Conservation (phyloP, 2,888 invertebrate species). For the Eupithecia centaureata region DNA sequence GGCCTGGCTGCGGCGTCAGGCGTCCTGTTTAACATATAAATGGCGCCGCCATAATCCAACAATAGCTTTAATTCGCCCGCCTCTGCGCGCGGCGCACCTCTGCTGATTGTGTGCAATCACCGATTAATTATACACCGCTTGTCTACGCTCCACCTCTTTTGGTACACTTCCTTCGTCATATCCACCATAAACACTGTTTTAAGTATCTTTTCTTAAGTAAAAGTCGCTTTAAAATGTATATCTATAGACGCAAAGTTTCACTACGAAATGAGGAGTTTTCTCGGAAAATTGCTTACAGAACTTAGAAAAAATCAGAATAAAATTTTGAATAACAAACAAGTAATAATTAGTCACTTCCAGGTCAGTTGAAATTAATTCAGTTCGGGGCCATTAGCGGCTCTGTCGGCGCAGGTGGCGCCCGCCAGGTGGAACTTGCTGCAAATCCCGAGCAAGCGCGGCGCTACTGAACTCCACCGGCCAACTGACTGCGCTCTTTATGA, state of each 20-base stretch:
- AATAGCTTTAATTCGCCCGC: constrained; percentile 78
- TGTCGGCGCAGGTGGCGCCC: constrained; percentile 79
- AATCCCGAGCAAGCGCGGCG: constrained; percentile 68
- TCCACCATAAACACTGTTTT: no score
- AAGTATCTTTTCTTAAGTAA: neutral
- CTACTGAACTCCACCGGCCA: constrained; percentile 29
- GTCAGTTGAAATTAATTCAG: constrained; percentile 80
- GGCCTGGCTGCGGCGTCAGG: constrained; percentile 69
- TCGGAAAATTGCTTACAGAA: neutral
- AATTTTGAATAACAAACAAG: constrained; percentile 6
- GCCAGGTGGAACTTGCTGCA: constrained; percentile 71
- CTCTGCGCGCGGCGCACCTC: constrained; percentile 1
- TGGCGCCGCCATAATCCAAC: constrained; percentile 80
- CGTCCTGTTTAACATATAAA: constrained; percentile 83
- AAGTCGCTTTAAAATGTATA: no score
- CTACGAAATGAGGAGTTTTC: neutral
- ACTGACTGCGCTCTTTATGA: constrained; percentile 20
- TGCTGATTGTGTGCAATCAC: constrained; percentile 8
- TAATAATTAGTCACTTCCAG: constrained; percentile 43
- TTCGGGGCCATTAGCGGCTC: constrained; percentile 78
- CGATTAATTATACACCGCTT: constrained; percentile 3
- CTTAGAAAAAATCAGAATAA: neutral
- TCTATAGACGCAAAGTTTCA: neutral
- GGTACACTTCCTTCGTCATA: neutral
- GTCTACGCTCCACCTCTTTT: neutral